Evolutionary conservation across 1,140 invertebrate genomes (phyloP).

Genomic region (Drosophila pseudoobscura): DNA sequence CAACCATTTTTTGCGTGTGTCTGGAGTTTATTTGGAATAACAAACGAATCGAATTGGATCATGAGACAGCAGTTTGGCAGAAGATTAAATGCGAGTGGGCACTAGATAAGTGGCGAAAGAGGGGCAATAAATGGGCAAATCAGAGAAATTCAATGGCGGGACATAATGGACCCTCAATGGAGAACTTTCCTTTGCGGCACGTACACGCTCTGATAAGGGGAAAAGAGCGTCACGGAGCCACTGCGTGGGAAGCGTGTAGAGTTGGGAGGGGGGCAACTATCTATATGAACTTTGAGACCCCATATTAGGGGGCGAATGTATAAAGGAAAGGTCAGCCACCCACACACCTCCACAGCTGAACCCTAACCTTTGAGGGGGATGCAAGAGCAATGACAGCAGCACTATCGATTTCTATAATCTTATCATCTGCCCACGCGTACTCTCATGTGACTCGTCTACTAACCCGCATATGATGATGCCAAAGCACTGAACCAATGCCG

Average conservation of each 20-base stretch:
- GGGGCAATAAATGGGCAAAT: constrained; percentile 9
- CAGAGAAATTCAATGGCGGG: constrained; percentile 30
- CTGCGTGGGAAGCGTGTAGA: constrained; percentile 13
- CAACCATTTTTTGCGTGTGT: no score
- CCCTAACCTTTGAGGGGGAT: no score
- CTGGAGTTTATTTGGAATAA: constrained; percentile 18
- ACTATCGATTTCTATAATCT: constrained; percentile 5
- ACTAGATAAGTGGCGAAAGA: constrained; percentile 22
- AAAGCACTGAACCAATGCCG: constrained; percentile 95
- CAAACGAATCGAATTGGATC: constrained; percentile 9
- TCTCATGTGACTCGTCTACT: constrained; percentile 64
- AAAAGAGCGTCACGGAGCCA: neutral
- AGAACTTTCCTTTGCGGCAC: constrained; percentile 18
- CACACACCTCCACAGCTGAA: neutral
- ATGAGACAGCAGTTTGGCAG: constrained; percentile 31
- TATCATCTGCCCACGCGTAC: neutral
- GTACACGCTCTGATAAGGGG: constrained; percentile 17
- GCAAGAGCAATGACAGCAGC: neutral
- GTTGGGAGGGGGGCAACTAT: neutral
- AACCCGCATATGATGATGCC: constrained; percentile 95
- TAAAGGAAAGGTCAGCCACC: neutral
- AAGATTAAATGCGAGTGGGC: constrained; percentile 21
- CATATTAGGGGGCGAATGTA: neutral
- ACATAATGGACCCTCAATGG: constrained; percentile 30
- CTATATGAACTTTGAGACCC: neutral